Conservation (phyloP, 2,888 invertebrate genomes). For the Anaspis maculata region DNA sequence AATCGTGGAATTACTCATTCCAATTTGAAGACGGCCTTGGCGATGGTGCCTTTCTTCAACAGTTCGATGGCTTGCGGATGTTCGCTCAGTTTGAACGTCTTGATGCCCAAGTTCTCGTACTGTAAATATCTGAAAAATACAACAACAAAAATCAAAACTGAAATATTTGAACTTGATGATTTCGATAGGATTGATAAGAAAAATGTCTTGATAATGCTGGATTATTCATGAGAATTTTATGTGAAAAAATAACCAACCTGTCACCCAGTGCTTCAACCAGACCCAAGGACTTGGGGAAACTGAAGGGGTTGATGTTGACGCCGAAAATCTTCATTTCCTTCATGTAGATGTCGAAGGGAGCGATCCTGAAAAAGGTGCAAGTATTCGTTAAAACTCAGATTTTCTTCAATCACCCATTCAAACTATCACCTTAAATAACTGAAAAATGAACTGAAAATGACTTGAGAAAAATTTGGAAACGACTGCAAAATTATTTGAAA, state of each 20-base stretch:
- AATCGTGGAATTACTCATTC: too few relatives aligned
- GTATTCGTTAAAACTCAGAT: too few relatives aligned
- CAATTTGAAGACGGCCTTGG: slow-evolving; percentile 54
- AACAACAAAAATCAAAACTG: too few relatives aligned
- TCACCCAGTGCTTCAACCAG: slow-evolving; percentile 56
- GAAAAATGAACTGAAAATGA: slow-evolving; percentile 3
- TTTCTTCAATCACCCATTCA: too few relatives aligned
- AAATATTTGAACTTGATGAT: too few relatives aligned
- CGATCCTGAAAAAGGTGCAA: slow-evolving; percentile 31
- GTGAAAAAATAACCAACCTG: too few relatives aligned
- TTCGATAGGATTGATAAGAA: too few relatives aligned
- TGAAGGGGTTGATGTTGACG: slow-evolving; percentile 59
- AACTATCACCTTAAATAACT: neutral
- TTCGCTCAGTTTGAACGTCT: slow-evolving; percentile 47
- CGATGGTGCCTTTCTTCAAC: slow-evolving; percentile 48
- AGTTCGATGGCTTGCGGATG: slow-evolving; percentile 47
- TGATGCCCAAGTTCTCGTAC: slow-evolving; percentile 53
- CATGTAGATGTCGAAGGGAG: slow-evolving; percentile 52
- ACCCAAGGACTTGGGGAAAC: slow-evolving; percentile 56
- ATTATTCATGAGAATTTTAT: too few relatives aligned
- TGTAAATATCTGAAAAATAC: too few relatives aligned
- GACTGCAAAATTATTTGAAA: too few relatives aligned
- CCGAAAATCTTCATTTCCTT: slow-evolving; percentile 58
- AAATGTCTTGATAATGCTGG: too few relatives aligned
- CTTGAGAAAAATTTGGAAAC: neutral